These are phyloP conservation scores for Tyto alba DNA, from an alignment of 2,113 vertebrate species.

Conservation along the genomic window DNA sequence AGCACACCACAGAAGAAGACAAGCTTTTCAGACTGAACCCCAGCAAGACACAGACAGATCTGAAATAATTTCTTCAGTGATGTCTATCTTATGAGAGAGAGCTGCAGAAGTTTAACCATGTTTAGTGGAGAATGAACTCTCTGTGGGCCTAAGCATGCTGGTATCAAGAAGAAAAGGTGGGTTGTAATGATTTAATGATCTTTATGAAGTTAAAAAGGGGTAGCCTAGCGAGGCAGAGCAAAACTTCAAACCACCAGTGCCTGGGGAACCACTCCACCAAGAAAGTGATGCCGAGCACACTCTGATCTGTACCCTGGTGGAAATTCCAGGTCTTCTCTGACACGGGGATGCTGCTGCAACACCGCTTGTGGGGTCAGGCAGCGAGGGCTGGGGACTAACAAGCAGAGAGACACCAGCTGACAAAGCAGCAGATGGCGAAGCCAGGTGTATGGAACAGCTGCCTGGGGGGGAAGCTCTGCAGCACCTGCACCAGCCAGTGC, in stretches of 20 bases:
- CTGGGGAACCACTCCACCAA: neutral
- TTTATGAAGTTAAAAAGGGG: neutral
- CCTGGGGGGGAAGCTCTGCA: neutral
- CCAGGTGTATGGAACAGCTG: neutral
- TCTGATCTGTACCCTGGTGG: neutral
- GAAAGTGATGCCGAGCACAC: neutral
- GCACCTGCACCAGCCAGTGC: neutral
- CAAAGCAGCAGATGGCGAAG: neutral
- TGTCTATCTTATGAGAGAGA: neutral
- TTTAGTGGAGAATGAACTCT: neutral
- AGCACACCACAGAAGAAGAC: neutral
- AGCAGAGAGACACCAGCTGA: neutral
- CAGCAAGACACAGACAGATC: neutral
- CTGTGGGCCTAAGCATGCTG: neutral
- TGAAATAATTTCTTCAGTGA: neutral
- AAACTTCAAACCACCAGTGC: neutral
- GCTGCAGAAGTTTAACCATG: neutral
- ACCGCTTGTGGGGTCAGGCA: rapidly evolving
- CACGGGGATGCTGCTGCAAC: neutral
- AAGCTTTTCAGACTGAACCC: neutral
- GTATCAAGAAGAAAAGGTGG: neutral
- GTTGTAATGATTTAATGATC: neutral
- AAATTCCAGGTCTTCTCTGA: neutral
- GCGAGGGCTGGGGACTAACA: neutral
- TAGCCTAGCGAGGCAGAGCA: neutral